Evolutionary conservation across 2,888 invertebrate genomes (phyloP).

Genomic region (Phaonia tiefii): DNA sequence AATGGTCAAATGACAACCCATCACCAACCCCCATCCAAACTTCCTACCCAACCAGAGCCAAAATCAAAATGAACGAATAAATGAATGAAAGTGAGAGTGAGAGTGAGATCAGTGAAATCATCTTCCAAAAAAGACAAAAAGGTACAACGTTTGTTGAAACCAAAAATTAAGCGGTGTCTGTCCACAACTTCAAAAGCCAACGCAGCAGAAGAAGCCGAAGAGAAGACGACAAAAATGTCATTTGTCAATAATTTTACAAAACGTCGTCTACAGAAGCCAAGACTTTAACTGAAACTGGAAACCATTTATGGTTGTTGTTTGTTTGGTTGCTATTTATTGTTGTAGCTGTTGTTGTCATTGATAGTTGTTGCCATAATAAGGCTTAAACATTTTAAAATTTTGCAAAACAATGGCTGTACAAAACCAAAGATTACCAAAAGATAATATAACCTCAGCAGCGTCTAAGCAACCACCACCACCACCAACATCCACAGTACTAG

Average conservation of each 20-base stretch:
- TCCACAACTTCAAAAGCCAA: background rate
- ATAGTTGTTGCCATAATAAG: conserved; percentile 32
- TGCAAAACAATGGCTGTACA: conserved; percentile 70
- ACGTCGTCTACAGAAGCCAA: background rate
- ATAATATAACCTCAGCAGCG: conserved; percentile 44
- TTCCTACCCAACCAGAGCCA: conserved; percentile 1
- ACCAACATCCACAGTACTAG: conserved; percentile 49
- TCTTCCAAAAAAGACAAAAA: conserved; percentile 13
- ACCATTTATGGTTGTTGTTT: conserved; percentile 25
- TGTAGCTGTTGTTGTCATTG: background rate
- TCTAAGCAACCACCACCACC: conserved; percentile 30
- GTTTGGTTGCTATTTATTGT: conserved; percentile 12
- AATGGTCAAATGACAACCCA: too few relatives aligned
- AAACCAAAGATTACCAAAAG: conserved; percentile 70
- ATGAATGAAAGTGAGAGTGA: conserved; percentile 39
- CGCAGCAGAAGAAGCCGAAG: conserved; percentile 19
- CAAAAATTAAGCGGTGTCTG: too few relatives aligned
- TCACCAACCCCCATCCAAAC: background rate
- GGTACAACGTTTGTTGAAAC: conserved; percentile 18
- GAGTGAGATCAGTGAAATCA: conserved; percentile 54
- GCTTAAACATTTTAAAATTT: conserved; percentile 69
- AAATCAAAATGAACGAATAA: conserved; percentile 29
- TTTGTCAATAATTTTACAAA: conserved; percentile 14
- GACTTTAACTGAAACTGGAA: conserved; percentile 2
- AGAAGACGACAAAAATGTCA: conserved; percentile 30